phyloP scores from a whole-genome alignment of 2,888 invertebrate genomes.

The Sarcophaga variegata region DNA sequence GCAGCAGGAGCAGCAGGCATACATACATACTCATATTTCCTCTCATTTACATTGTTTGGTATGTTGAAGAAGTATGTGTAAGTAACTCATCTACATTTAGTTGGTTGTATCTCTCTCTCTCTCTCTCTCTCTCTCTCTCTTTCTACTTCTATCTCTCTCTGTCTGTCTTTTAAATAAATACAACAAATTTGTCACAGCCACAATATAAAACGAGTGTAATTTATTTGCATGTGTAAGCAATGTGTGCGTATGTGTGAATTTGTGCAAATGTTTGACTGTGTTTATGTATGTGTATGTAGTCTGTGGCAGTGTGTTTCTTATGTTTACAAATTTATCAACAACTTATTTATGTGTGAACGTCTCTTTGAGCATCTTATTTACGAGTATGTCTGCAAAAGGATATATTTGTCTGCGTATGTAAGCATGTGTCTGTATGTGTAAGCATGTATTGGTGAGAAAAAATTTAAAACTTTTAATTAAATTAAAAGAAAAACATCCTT shows the following conservation, averaged over 20 bases:
- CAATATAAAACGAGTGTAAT: conserved; percentile 66
- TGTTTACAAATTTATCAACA: conserved; percentile 56
- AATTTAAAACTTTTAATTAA: conserved; percentile 58
- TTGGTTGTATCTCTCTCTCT: background rate
- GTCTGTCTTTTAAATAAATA: background rate
- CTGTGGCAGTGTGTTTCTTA: conserved; percentile 1
- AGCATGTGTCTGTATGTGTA: background rate
- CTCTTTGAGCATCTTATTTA: background rate
- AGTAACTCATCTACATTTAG: background rate
- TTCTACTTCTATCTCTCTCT: background rate
- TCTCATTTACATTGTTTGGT: background rate
- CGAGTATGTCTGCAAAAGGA: background rate
- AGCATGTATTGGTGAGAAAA: conserved; percentile 25
- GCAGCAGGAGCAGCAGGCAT: conserved; percentile 1
- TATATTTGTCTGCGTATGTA: background rate
- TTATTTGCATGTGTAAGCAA: conserved; percentile 25
- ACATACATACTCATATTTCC: background rate
- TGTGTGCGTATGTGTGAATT: too few species aligned
- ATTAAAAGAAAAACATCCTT: conserved; percentile 24
- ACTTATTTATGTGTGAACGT: conserved; percentile 11
- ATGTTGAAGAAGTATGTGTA: background rate
- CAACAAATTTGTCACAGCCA: conserved; percentile 61
- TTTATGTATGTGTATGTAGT: conserved; percentile 34
- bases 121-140: background rate
- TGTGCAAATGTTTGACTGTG: conserved; percentile 11